A percentile compares a stretch with the other conserved stretches of the same genome.
Conservation (phyloP, 2,888 invertebrate species). For the Hemaris fuciformis region DNA sequence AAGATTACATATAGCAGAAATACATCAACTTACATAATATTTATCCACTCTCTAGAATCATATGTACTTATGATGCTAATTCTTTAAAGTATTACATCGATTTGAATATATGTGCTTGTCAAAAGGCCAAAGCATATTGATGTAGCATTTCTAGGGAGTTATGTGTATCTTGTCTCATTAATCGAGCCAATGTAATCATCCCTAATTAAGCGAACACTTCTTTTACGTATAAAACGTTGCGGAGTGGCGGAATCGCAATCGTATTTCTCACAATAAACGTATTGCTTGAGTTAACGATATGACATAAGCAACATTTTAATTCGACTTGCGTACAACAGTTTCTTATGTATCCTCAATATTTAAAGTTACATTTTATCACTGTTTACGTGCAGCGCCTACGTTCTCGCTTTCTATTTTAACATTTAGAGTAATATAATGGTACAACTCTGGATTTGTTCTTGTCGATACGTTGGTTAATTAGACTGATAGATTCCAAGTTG, state of each 20-base stretch:
- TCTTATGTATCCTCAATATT: constrained; percentile 3
- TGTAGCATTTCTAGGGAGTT: constrained; percentile 1
- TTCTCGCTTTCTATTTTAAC: not conserved
- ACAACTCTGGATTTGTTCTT: not conserved
- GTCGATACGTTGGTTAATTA: not conserved
- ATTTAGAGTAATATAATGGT: not conserved
- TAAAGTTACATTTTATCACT: constrained; percentile 6
- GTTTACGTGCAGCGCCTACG: not conserved
- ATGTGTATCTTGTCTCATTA: constrained; percentile 6
- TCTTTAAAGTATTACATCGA: not conserved
- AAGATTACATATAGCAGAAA: too few relatives aligned
- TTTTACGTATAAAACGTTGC: not conserved
- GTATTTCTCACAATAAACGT: constrained; percentile 7
- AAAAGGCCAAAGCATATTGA: not conserved
- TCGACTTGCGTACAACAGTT: not conserved
- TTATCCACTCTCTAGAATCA: not conserved
- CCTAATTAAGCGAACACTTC: constrained; percentile 9
- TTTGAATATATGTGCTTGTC: not conserved
- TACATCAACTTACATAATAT: not conserved
- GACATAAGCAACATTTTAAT: constrained; percentile 10
- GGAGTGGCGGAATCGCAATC: not conserved
- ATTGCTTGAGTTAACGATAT: constrained; percentile 7
- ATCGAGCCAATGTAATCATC: constrained; percentile 1
- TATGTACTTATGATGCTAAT: not conserved
- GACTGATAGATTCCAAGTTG: not conserved